Conservation (phyloP, 2,113 vertebrate species). For the Campylorhamphus procurvoides region DNA sequence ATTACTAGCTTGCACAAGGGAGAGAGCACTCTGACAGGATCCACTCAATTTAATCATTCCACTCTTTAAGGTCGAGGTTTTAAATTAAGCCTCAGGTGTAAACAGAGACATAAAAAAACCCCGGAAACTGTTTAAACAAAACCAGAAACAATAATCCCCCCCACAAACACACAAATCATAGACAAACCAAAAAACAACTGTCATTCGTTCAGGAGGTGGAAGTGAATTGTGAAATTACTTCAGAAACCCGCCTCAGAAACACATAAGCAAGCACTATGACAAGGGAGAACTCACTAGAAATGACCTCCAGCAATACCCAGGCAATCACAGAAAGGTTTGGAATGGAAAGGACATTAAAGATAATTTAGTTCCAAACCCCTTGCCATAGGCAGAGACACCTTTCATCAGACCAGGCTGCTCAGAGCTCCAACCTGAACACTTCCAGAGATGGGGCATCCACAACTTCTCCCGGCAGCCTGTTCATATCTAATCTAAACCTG, state of each 20-base stretch:
- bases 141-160: not conserved
- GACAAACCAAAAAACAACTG: not conserved
- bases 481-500: too few species aligned
- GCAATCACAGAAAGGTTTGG: not conserved
- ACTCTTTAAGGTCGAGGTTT: not conserved
- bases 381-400: not conserved
- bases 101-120: not conserved
- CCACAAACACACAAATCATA: not conserved
- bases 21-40: not conserved
- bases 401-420: not conserved
- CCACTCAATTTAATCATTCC: not conserved
- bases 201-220: not conserved
- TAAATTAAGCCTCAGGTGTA: not conserved
- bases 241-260: not conserved
- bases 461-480: not conserved
- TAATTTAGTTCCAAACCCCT: not conserved
- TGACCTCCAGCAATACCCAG: not conserved
- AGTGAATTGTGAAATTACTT: not conserved
- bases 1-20: not conserved
- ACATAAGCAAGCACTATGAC: not conserved
- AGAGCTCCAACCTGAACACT: not conserved
- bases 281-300: fast-evolving
- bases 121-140: not conserved
- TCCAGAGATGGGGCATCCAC: not conserved
- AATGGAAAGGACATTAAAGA: not conserved